phyloP scores from a whole-genome alignment of 1,140 invertebrate genomes.

The Lasioglossum albipes region DNA sequence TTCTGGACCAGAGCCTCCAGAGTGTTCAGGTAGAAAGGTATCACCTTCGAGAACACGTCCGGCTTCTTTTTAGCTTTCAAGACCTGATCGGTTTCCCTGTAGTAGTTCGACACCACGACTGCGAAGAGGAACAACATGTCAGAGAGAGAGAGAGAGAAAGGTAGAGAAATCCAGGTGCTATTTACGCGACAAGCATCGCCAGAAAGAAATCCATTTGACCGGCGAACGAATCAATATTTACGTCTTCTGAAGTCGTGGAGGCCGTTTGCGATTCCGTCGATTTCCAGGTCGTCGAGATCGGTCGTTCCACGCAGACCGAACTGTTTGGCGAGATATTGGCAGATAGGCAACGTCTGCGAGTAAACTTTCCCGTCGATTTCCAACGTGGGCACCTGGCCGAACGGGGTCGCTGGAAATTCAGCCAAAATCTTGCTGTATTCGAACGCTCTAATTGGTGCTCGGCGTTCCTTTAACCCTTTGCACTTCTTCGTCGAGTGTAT shows the following conservation, averaged over 20 bases:
- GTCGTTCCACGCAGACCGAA: conserved; percentile 63
- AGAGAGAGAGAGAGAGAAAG: no score
- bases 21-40: conserved; percentile 74
- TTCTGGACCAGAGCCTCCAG: conserved; percentile 77
- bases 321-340: conserved; percentile 71
- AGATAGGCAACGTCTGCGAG: conserved; percentile 69
- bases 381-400: conserved; percentile 69
- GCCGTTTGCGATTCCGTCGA: conserved; percentile 66
- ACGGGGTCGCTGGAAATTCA: conserved; percentile 63
- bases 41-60: conserved; percentile 54
- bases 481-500: no score
- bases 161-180: neutral
- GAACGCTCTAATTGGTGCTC: no score
- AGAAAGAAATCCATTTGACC: conserved; percentile 12
- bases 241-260: conserved; percentile 67
- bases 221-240: conserved; percentile 48
- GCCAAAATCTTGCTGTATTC: neutral
- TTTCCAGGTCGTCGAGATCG: conserved; percentile 66
- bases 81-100: conserved; percentile 61
- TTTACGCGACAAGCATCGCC: neutral
- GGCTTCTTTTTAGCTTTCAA: conserved; percentile 68
- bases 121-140: neutral
- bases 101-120: conserved; percentile 47
- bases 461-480: no score
- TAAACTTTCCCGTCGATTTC: conserved; percentile 71